phyloP scores from a whole-genome alignment of 1,140 invertebrate genomes.

The Zophobas atratus region DNA sequence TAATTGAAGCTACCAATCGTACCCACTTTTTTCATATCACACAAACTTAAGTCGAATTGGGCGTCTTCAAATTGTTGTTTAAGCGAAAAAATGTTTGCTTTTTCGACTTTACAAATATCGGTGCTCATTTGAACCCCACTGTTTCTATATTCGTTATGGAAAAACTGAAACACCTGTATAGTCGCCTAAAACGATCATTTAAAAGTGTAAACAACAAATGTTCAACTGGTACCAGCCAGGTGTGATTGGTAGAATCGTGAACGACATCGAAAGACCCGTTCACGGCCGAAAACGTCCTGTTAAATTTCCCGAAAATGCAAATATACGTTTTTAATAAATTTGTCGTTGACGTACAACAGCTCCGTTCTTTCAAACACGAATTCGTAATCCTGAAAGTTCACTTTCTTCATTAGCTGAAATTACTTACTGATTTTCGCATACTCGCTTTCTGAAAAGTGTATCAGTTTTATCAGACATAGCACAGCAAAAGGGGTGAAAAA shows the following conservation, averaged over 20 bases:
- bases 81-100: slow-evolving; percentile 15
- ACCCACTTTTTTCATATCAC: slow-evolving; percentile 13
- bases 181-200: slow-evolving; percentile 8
- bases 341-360: slow-evolving; percentile 23
- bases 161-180: slow-evolving; percentile 17
- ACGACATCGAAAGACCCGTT: slow-evolving; percentile 18
- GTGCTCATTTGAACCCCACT: background rate
- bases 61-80: slow-evolving; percentile 10
- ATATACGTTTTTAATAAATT: slow-evolving; percentile 1
- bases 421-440: too few species aligned
- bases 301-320: slow-evolving; percentile 39
- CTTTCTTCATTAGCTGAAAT: too few species aligned
- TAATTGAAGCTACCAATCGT: too few species aligned
- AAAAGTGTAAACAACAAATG: background rate
- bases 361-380: slow-evolving; percentile 23
- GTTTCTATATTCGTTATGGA: slow-evolving; percentile 16
- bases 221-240: background rate
- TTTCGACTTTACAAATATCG: slow-evolving; percentile 25
- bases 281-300: slow-evolving; percentile 16
- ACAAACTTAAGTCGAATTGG: slow-evolving; percentile 5
- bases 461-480: background rate
- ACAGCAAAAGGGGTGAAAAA: too few species aligned
- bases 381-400: slow-evolving; percentile 7
- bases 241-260: slow-evolving; percentile 12
- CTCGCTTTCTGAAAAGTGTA: background rate